A percentile compares a stretch with the other conserved stretches of the same genome.
Conservation (phyloP, 2,113 vertebrate species). For the Porphyrio hochstetteri region DNA sequence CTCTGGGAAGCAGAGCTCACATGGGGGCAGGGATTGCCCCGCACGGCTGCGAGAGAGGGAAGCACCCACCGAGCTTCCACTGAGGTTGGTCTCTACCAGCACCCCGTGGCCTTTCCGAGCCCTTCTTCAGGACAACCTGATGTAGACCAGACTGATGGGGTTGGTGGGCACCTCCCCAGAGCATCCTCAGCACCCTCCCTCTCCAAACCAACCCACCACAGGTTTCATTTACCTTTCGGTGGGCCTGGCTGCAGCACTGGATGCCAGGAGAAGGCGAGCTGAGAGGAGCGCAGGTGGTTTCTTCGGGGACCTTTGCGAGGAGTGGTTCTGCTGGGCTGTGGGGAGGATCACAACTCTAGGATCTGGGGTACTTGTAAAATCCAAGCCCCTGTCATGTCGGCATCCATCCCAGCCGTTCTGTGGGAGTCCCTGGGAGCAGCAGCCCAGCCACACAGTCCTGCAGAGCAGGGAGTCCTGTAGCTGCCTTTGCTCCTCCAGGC, state of each 20-base stretch:
- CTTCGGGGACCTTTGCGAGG: neutral
- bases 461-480: neutral
- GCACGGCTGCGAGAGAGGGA: neutral
- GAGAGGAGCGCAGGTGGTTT: neutral
- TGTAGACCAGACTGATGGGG: neutral
- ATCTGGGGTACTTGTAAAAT: neutral
- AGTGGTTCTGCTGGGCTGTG: neutral
- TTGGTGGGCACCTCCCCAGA: neutral
- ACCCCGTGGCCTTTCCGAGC: neutral
- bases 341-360: neutral
- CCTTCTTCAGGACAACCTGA: neutral
- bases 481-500: neutral
- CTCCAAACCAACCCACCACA: neutral
- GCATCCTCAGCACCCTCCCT: neutral
- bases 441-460: neutral
- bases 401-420: neutral
- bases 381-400: neutral
- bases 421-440: neutral
- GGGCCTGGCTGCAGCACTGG: neutral
- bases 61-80: neutral
- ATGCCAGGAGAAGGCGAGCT: neutral
- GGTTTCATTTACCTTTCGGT: neutral
- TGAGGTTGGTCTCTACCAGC: neutral
- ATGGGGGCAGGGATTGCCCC: neutral
- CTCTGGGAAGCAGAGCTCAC: neutral